Percentiles rank a stretch among this genome's conserved stretches.
phyloP scores from a whole-genome alignment of 1,140 invertebrate genomes.

The Gerris buenoi region DNA sequence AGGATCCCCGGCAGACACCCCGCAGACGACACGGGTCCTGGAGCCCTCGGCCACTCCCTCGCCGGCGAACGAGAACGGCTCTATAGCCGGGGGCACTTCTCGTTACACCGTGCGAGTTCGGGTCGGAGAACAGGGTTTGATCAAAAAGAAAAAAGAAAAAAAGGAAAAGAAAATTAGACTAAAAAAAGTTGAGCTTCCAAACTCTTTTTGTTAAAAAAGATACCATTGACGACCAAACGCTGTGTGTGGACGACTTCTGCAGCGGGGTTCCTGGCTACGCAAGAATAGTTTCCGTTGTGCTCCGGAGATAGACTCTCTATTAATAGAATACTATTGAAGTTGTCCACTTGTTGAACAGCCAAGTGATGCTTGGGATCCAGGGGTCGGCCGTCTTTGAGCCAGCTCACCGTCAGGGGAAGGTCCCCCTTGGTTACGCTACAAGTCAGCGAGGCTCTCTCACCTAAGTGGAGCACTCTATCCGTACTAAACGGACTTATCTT shows the following conservation, averaged over 20 bases:
- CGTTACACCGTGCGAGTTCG: conserved; percentile 25
- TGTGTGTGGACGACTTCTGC: conserved; percentile 56
- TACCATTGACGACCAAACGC: conserved; percentile 65
- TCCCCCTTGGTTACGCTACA: conserved; percentile 66
- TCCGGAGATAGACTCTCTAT: conserved; percentile 59
- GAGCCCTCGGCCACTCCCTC: conserved; percentile 67
- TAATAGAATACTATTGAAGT: conserved; percentile 60
- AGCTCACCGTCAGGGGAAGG: conserved; percentile 53
- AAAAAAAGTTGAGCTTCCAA: conserved; percentile 14
- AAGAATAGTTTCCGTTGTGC: conserved; percentile 63
- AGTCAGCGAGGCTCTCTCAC: conserved; percentile 55
- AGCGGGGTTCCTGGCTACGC: conserved; percentile 52
- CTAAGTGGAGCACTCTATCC: conserved; percentile 53
- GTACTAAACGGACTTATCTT: conserved; percentile 63
- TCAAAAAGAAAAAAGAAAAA: neutral
- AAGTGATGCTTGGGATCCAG: conserved; percentile 38
- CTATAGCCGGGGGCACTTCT: conserved; percentile 70
- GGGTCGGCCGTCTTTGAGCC: conserved; percentile 56
- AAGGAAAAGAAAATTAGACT: conserved; percentile 4
- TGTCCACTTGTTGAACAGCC: conserved; percentile 53
- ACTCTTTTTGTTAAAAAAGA: conserved; percentile 7
- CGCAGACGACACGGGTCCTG: conserved; percentile 68
- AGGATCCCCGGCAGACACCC: conserved; percentile 62
- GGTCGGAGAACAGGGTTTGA: neutral
- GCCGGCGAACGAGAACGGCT: conserved; percentile 61